Evolutionary conservation across 2,113 vertebrate genomes (phyloP), one percentile per base, ranked within the genome.

Genomic region (Cololabis saira): DNA sequence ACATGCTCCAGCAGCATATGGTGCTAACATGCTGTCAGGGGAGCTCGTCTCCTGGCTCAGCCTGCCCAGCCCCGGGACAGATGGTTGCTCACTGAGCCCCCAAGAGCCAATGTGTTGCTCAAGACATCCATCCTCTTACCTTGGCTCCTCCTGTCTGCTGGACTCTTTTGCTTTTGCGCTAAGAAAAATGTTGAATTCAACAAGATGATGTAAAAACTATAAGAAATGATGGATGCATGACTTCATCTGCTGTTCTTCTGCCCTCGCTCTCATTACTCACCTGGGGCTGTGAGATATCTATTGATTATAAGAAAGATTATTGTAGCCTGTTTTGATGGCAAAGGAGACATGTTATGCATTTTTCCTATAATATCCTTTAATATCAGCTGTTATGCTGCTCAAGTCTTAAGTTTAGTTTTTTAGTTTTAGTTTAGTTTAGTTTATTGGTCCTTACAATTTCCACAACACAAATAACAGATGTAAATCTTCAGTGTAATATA

Each of bases 71-170:
- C 89, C 87, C 78, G 87, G 93, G 93, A 94, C 93, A 95, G 95
- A 95, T 95, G 94, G 94, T 81, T 77, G 90, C 91, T 94, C 93
- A 87, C 88, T 95, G 90, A 90, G 90, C 93, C 93, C 93, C 91
- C 77, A 92, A 91, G 86, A 90, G 89, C 70, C 68, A 92, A 82
- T 89, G 88, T 87, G 89, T 85, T 87, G 88, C 90, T 69, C 70
- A 67, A 79, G 71, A 74, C 73, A 68, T 54, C 57, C 3, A 42
- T 74, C 54, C 71, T 73, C 65, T 50, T 84, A 81, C 80, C 75
- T 83, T 71, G 75, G 82, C 80, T 83, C 71, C 72, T 83, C 74
- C 61, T 57, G 66, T 76, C 70, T 81, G 74, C 67, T 71, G 57
- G 73, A 67, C 59, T 58, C 37, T 50, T 62, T 52, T 76, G 63